These are phyloP conservation scores for Myotis findleyi DNA, from an alignment of 2,797 vertebrate genomes.

Conservation along the genomic window DNA sequence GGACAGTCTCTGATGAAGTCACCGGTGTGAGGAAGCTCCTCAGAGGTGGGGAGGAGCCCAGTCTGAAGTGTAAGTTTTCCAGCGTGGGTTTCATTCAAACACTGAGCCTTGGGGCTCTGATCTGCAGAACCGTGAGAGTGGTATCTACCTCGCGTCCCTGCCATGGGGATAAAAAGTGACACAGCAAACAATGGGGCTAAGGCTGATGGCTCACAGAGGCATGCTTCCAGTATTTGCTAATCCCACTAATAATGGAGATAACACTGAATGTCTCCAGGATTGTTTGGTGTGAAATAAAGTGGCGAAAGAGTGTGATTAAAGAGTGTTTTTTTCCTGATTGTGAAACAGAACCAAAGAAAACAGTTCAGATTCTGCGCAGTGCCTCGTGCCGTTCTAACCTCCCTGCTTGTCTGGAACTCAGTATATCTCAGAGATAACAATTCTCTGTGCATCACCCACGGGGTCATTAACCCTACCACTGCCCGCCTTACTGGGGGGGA, in stretches of 20 bases:
- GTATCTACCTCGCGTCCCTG: not conserved
- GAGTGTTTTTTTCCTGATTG: not conserved
- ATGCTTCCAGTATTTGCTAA: too few relatives aligned
- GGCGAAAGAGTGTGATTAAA: not conserved
- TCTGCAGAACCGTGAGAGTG: not conserved
- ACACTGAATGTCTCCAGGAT: not conserved
- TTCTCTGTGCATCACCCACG: not conserved
- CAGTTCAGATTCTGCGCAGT: not conserved
- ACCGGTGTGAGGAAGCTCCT: not conserved
- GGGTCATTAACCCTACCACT: not conserved
- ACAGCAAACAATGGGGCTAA: too few relatives aligned
- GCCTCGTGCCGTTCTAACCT: not conserved
- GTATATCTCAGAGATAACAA: not conserved
- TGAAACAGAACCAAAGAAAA: not conserved
- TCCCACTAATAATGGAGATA: too few relatives aligned
- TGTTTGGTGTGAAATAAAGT: constrained; percentile 59
- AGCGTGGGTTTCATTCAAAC: not conserved
- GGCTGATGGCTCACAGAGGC: too few relatives aligned
- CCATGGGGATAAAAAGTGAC: too few relatives aligned
- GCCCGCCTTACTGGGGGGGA: not conserved
- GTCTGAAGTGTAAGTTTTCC: not conserved
- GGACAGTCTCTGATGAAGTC: not conserved
- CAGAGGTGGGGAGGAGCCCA: not conserved
- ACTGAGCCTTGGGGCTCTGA: not conserved
- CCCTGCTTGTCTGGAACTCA: not conserved